Evolutionary conservation across 35 echinoderm and acorn worm genomes (phyloP).

Genomic region (Patiria miniata): DNA sequence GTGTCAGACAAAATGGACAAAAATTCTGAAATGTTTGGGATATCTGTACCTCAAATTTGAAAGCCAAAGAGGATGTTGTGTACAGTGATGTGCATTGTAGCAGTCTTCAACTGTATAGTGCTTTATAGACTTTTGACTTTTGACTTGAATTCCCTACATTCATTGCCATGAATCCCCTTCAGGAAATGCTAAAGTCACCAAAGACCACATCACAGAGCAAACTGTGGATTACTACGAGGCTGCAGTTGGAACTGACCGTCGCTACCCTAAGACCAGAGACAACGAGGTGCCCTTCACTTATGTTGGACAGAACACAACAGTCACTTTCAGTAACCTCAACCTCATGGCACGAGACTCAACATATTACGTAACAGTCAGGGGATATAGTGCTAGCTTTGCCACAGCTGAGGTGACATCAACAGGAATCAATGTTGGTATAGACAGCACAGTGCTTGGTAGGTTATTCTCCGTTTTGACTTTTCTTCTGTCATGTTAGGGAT

Average conservation of each 20-base stretch:
- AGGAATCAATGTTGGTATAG: conserved; percentile 38
- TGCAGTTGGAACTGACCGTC: conserved; percentile 52
- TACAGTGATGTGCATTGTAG: no score
- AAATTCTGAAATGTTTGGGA: no score
- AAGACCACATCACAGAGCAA: not conserved
- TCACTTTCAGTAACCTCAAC: conserved; percentile 35
- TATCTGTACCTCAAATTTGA: no score
- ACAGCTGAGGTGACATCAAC: conserved; percentile 51
- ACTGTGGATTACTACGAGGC: conserved; percentile 45
- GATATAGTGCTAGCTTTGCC: conserved; percentile 26
- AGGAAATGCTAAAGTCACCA: conserved; percentile 29
- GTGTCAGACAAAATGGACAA: no score
- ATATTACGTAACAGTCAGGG: conserved; percentile 53
- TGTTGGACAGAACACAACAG: conserved; percentile 38
- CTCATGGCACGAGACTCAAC: conserved; percentile 3
- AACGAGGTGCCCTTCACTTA: conserved; percentile 45
- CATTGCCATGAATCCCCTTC: not conserved
- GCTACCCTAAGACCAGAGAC: conserved; percentile 56
- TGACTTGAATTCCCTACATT: no score
- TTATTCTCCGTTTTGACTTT: not conserved
- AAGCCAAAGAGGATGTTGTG: no score
- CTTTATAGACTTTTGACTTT: no score
- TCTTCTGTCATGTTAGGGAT: no score
- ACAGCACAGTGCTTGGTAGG: conserved; percentile 17
- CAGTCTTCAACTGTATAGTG: no score